Evolutionary conservation across 2,797 vertebrate species (phyloP), one percentile per base, ranked within the genome.

Genomic region (Sebastes iracundus): DNA sequence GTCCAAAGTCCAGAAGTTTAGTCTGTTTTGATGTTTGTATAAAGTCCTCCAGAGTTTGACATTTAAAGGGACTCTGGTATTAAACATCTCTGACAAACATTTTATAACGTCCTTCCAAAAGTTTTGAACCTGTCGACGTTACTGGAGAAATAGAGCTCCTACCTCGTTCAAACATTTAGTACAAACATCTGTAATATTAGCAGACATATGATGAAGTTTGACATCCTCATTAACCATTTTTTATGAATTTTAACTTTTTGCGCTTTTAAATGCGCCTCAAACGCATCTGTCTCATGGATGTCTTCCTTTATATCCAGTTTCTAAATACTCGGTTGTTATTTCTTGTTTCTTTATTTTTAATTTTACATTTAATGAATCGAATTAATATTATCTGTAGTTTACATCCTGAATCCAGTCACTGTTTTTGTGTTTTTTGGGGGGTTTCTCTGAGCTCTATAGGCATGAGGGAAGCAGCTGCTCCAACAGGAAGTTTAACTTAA

Each of bases 401-500:
- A 38, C 1, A 38, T 38, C 35, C 35, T 38, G 35, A 38, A 38
- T 13, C 13, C 35, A 38, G 35, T 38, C 35, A 38, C 35, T 38
- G 5, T 14, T 38, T 38, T 38, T 13, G 35, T 38, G 35, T 38
- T 38, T 52, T 49, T 49, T 49, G 20, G 46, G 8, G 13, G 13
- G 35, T 2, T 14, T 42, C 38, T 38, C 35, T 38, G 12, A 0
- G 38, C 14, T 52, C 46, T 13, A 52, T 52, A 14, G 18, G 20
- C 46, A 20, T 9, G 18, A 9, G 3, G 46, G 46, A 52, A 52
- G 46, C 18, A 42, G 38, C 38, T 42, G 38, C 38, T 16, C 38
- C 55, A 27, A 75, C 73, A 81, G 75, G 67, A 76, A 59, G 67
- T 72, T 73, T 14, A 70, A 69, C 52, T 75, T 53, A 71, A 52